Evolutionary conservation across 2,888 invertebrate genomes (phyloP).

Genomic region (Caradrina clavipalpis): DNA sequence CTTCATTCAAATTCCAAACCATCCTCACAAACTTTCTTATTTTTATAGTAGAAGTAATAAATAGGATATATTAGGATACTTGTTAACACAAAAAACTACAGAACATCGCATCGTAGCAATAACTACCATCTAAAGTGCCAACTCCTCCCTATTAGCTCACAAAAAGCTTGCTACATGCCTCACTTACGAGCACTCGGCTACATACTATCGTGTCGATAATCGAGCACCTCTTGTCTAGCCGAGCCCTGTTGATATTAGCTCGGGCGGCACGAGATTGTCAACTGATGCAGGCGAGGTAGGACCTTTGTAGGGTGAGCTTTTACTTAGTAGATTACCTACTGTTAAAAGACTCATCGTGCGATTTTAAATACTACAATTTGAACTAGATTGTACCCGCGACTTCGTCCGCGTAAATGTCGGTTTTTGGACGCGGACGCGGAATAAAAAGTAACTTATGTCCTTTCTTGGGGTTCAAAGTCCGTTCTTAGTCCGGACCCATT

Average conservation of each 20-base stretch:
- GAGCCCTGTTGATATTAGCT: constrained; percentile 22
- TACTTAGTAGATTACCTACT: neutral
- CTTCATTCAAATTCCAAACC: too few species aligned
- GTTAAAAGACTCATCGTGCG: too few species aligned
- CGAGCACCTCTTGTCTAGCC: constrained; percentile 12
- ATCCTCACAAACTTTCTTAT: too few species aligned
- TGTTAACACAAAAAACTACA: neutral
- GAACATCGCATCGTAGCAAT: neutral
- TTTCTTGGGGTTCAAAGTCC: too few species aligned
- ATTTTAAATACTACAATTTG: too few species aligned
- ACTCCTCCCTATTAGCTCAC: neutral
- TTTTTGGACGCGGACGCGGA: too few species aligned
- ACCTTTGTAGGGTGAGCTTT: constrained; percentile 18
- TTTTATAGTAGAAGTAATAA: too few species aligned
- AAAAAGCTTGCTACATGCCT: constrained; percentile 4
- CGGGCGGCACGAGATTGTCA: constrained; percentile 1
- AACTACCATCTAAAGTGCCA: neutral
- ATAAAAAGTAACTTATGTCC: too few species aligned
- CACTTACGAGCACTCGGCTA: neutral
- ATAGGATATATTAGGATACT: neutral
- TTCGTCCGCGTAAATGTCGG: too few species aligned
- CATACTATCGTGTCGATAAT: constrained; percentile 11
- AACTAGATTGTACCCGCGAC: too few species aligned
- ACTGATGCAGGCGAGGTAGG: neutral
- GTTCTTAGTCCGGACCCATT: too few species aligned